Conservation (phyloP, 2,113 vertebrate species). For the Larimichthys crocea region DNA sequence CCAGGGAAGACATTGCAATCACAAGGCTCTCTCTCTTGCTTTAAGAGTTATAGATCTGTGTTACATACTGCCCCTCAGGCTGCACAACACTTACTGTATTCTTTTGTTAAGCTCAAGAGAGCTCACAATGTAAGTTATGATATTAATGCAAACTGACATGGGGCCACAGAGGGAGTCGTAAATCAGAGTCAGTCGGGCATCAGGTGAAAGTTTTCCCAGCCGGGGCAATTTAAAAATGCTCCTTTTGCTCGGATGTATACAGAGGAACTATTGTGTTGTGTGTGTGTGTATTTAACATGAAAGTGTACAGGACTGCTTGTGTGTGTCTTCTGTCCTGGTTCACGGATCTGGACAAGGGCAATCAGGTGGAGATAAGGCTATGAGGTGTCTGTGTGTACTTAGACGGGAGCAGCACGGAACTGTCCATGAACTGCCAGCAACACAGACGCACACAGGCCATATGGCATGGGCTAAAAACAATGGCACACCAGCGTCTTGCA, state of each 20-base stretch:
- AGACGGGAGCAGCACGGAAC: constrained; percentile 84
- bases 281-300: constrained; percentile 39
- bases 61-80: background rate
- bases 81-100: constrained; percentile 24
- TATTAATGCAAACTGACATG: constrained; percentile 25
- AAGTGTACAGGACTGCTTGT: constrained; percentile 21
- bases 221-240: constrained; percentile 23
- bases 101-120: constrained; percentile 24
- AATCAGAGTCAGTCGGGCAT: constrained; percentile 70
- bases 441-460: constrained; percentile 45
- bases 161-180: constrained; percentile 39
- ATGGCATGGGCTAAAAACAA: constrained; percentile 65
- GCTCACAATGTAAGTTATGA: constrained; percentile 28
- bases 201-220: constrained; percentile 81
- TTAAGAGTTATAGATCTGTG: constrained; percentile 3
- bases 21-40: background rate
- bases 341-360: constrained; percentile 75
- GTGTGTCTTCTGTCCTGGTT: constrained; percentile 63
- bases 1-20: background rate
- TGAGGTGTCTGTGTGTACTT: constrained; percentile 75
- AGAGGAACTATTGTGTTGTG: constrained; percentile 32
- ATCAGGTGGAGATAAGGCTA: constrained; percentile 80
- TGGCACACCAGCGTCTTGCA: constrained; percentile 5
- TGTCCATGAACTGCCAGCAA: constrained; percentile 60
- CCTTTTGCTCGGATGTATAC: constrained; percentile 26